Conservation (phyloP, 2,888 invertebrate species). For the Micoletzkya japonica region DNA sequence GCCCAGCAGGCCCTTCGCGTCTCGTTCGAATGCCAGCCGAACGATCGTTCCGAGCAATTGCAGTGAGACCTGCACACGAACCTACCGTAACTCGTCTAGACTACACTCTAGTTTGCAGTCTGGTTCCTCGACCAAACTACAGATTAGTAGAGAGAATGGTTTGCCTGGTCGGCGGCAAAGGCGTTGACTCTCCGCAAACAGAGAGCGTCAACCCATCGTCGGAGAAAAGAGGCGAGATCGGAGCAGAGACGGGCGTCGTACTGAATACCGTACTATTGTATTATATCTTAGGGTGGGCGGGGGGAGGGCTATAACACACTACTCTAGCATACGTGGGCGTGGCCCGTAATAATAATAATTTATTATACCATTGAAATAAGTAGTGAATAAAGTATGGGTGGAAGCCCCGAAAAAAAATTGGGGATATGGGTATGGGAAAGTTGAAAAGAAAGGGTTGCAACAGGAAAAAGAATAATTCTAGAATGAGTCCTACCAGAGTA, state of each 20-base stretch:
- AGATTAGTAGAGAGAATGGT: not conserved
- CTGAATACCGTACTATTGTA: not conserved
- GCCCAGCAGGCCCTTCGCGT: slow-evolving; percentile 41
- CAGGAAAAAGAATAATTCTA: no score
- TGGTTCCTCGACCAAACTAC: not conserved
- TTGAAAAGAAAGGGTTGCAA: no score
- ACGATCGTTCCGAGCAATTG: slow-evolving; percentile 50
- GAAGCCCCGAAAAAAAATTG: no score
- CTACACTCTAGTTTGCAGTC: slow-evolving; percentile 33
- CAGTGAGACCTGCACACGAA: slow-evolving; percentile 37
- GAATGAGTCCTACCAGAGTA: no score
- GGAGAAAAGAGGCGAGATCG: slow-evolving; percentile 1
- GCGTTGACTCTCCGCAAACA: slow-evolving; percentile 32
- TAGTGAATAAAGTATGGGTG: no score
- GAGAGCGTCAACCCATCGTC: slow-evolving; percentile 39
- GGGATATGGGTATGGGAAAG: no score
- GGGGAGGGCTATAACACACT: no score
- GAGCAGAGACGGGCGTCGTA: slow-evolving; percentile 7
- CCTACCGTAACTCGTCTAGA: not conserved
- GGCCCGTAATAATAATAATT: no score
- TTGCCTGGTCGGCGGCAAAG: slow-evolving; percentile 42
- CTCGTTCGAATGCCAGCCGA: slow-evolving; percentile 46
- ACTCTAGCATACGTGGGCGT: no score
- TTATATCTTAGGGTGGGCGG: no score
- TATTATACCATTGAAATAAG: no score